Conservation (phyloP, 2,888 invertebrate genomes). For the Hoplodrina blanda region DNA sequence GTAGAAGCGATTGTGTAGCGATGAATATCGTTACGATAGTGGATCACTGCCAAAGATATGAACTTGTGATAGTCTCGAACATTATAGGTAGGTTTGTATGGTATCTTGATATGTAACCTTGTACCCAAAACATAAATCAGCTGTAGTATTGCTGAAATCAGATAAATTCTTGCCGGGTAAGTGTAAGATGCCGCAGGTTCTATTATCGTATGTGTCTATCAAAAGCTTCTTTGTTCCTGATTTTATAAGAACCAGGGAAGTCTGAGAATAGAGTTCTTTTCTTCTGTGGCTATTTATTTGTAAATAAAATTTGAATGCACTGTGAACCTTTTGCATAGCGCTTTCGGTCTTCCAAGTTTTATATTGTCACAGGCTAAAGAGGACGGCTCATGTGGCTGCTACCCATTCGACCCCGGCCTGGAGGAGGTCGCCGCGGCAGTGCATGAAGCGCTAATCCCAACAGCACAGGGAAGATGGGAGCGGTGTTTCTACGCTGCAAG, state of each 20-base stretch:
- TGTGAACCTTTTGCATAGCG: too few relatives aligned
- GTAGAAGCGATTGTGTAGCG: constrained; percentile 27
- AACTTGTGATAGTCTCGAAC: constrained; percentile 42
- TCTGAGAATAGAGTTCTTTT: neutral
- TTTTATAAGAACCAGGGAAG: neutral
- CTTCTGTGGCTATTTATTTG: neutral
- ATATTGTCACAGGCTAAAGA: constrained; percentile 75
- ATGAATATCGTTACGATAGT: constrained; percentile 44
- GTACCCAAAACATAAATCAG: constrained; percentile 32
- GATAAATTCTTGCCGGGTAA: neutral
- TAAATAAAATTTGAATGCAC: too few relatives aligned
- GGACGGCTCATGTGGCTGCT: constrained; percentile 86
- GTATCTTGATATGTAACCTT: constrained; percentile 36
- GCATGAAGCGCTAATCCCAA: constrained; percentile 76
- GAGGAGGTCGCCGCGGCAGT: constrained; percentile 79
- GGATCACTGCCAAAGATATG: constrained; percentile 44
- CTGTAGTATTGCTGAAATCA: constrained; percentile 5
- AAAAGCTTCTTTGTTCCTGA: neutral
- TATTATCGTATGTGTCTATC: neutral
- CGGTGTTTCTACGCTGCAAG: constrained; percentile 82
- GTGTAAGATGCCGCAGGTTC: neutral
- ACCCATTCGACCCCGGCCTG: constrained; percentile 84
- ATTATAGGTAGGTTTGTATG: constrained; percentile 1
- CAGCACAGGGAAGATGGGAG: constrained; percentile 84
- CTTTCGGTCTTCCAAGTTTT: neutral